phyloP scores from a whole-genome alignment of 2,888 invertebrate species.

The Dorcus parallelipipedus region DNA sequence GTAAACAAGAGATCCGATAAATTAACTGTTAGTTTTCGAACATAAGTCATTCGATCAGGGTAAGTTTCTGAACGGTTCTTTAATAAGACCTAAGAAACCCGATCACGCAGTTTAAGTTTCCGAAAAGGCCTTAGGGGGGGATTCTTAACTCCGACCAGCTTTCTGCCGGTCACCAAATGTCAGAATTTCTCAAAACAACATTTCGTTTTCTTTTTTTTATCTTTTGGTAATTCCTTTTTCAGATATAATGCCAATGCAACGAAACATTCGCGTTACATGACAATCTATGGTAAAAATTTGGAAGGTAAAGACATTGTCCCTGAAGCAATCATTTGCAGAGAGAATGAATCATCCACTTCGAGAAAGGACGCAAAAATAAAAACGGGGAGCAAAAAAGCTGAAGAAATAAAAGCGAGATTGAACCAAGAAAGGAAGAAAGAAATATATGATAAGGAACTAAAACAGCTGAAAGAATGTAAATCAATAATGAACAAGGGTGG shows the following conservation, averaged over 20 bases:
- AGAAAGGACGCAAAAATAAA: neutral
- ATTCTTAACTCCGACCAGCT: no score
- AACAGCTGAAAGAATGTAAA: slow-evolving; percentile 7
- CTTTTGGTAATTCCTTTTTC: neutral
- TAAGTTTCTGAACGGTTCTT: no score
- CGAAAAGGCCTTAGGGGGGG: no score
- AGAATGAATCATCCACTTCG: no score
- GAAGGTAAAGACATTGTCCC: slow-evolving; percentile 2
- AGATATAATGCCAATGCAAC: neutral
- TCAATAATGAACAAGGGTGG: neutral
- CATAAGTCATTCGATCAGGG: no score
- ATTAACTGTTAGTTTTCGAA: no score
- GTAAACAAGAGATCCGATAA: no score
- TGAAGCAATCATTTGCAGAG: no score
- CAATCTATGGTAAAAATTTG: slow-evolving; percentile 13
- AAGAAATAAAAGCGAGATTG: slow-evolving; percentile 3
- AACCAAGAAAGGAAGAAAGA: neutral
- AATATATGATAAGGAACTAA: slow-evolving; percentile 6
- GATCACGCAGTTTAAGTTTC: no score
- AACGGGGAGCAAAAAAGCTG: slow-evolving; percentile 3
- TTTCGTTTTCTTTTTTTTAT: neutral
- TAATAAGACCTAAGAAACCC: no score
- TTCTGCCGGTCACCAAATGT: no score
- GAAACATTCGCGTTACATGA: neutral
- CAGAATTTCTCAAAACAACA: no score